These are phyloP conservation scores for Polypedilum vanderplanki DNA, from an alignment of 1,140 invertebrate species.

Conservation along the genomic window DNA sequence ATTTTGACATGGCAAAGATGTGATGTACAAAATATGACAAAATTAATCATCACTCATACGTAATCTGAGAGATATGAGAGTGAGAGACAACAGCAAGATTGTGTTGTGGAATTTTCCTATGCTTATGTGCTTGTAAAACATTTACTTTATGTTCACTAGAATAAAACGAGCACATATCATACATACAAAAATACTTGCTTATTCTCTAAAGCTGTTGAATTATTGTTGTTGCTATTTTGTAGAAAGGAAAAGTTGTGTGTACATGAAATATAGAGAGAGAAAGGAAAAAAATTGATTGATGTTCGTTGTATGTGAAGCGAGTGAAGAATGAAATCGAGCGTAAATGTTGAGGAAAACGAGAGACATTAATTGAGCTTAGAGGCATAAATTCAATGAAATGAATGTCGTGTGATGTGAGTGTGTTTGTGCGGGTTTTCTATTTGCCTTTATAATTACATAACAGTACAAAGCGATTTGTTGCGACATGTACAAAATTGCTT, in stretches of 20 bases:
- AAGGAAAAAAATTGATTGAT: neutral
- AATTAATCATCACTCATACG: slow-evolving; percentile 9
- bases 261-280: neutral
- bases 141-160: neutral
- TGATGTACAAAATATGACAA: slow-evolving; percentile 12
- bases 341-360: neutral
- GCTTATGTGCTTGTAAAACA: neutral
- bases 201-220: neutral
- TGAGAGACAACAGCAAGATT: neutral
- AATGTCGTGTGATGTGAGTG: neutral
- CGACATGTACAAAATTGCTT: neutral
- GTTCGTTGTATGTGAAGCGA: neutral
- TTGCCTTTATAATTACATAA: slow-evolving; percentile 5
- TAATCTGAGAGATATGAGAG: neutral
- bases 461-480: slow-evolving; percentile 1
- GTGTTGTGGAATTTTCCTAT: neutral
- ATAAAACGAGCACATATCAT: too few relatives aligned
- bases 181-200: too few relatives aligned
- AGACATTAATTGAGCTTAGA: neutral
- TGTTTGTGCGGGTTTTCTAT: slow-evolving; percentile 5
- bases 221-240: slow-evolving; percentile 1
- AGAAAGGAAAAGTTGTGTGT: neutral
- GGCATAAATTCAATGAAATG: neutral
- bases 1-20: neutral
- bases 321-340: neutral